A percentile compares a stretch with the other conserved stretches of the same genome.
phyloP scores from a whole-genome alignment of 1,140 invertebrate species.

The Harlomillsia oculata region DNA sequence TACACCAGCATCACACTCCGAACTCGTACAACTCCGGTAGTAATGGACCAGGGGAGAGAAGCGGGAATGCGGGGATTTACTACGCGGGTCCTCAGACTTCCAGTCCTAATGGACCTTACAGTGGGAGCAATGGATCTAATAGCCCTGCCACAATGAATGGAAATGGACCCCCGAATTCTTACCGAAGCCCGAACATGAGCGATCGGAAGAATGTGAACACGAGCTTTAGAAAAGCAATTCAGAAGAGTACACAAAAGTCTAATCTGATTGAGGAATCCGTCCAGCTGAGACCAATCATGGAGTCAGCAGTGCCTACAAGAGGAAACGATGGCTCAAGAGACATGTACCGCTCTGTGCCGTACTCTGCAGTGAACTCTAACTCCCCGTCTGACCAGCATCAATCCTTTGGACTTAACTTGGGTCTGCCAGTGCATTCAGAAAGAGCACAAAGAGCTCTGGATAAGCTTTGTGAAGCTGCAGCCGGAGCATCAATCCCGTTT shows the following conservation, averaged over 20 bases:
- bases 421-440: slow-evolving; percentile 9
- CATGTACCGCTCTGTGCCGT: slow-evolving; percentile 20
- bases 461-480: slow-evolving; percentile 15
- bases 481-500: slow-evolving; percentile 7
- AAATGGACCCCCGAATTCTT: slow-evolving; percentile 9
- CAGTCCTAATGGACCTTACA: not conserved
- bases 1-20: slow-evolving; percentile 5
- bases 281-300: slow-evolving; percentile 27
- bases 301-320: slow-evolving; percentile 2
- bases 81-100: slow-evolving; percentile 14
- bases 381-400: too few relatives aligned
- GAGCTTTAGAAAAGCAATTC: slow-evolving; percentile 37
- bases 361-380: too few relatives aligned
- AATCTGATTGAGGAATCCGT: slow-evolving; percentile 35
- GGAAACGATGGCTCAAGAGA: slow-evolving; percentile 10
- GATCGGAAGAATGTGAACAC: slow-evolving; percentile 36
- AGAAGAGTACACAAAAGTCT: slow-evolving; percentile 36
- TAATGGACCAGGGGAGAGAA: not conserved
- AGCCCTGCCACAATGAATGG: slow-evolving; percentile 3
- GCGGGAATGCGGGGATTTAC: slow-evolving; percentile 1
- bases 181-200: slow-evolving; percentile 21
- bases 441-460: slow-evolving; percentile 31
- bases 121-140: not conserved
- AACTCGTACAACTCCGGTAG: not conserved
- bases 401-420: slow-evolving; percentile 1